Percentiles rank a stretch among this genome's conserved stretches.
Conservation (phyloP, 2,888 invertebrate species). For the Cheilosia urbana region DNA sequence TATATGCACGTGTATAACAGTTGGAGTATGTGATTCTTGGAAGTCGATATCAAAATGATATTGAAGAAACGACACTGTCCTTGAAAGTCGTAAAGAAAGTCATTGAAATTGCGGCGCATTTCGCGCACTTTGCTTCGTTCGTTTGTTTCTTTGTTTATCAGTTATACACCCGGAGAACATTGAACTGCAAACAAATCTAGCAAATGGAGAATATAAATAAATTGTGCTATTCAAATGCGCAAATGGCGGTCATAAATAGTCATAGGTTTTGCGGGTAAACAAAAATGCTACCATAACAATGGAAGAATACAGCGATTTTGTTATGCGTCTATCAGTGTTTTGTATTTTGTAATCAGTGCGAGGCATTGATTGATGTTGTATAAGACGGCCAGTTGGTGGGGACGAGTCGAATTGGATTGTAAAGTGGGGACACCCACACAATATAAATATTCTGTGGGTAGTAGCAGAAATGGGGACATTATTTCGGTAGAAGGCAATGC, state of each 20-base stretch:
- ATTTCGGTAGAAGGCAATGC: no score
- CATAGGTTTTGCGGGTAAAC: slow-evolving; percentile 9
- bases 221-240: slow-evolving; percentile 20
- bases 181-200: slow-evolving; percentile 35
- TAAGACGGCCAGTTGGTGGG: not conserved
- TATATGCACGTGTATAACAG: not conserved
- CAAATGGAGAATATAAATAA: slow-evolving; percentile 33
- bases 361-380: slow-evolving; percentile 4
- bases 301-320: slow-evolving; percentile 1
- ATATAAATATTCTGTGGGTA: no score
- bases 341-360: slow-evolving; percentile 15
- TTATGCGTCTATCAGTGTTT: slow-evolving; percentile 17
- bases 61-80: slow-evolving; percentile 19
- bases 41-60: slow-evolving; percentile 30
- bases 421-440: not conserved
- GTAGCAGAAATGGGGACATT: no score
- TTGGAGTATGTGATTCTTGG: slow-evolving; percentile 14
- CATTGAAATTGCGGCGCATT: slow-evolving; percentile 48
- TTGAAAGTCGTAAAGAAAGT: slow-evolving; percentile 23
- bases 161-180: slow-evolving; percentile 38
- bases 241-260: slow-evolving; percentile 33
- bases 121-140: slow-evolving; percentile 10
- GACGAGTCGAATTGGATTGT: not conserved
- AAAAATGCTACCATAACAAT: slow-evolving; percentile 5
- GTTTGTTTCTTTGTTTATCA: slow-evolving; percentile 49